Conservation (phyloP, 2,888 invertebrate species). For the Elegia similella region DNA sequence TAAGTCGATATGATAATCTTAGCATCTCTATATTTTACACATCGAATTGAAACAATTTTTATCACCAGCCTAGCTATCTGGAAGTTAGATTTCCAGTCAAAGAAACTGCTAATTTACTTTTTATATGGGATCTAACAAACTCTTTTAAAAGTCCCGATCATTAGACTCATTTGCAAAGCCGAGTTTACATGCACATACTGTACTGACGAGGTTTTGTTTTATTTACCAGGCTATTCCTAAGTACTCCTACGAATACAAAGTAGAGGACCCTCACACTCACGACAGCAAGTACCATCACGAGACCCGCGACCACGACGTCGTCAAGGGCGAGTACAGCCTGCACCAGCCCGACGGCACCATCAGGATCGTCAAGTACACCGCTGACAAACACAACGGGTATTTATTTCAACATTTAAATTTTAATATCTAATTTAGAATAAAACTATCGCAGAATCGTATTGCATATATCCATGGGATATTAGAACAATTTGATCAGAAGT, state of each 20-base stretch:
- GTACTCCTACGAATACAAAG: conserved; percentile 51
- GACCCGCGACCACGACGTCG: conserved; percentile 41
- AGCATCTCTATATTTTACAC: background rate
- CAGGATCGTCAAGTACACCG: conserved; percentile 41
- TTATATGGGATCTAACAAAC: no score
- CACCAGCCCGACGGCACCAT: conserved; percentile 41
- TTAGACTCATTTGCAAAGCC: no score
- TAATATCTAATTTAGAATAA: background rate
- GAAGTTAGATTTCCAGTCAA: no score
- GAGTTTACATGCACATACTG: background rate
- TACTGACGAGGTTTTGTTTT: background rate
- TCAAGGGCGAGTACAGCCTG: conserved; percentile 41
- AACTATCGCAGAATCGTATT: no score
- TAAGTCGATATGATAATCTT: conserved; percentile 7
- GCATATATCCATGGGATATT: no score
- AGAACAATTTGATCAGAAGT: no score
- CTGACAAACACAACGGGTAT: conserved; percentile 49
- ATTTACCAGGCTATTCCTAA: conserved; percentile 45
- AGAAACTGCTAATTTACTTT: no score
- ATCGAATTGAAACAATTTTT: no score
- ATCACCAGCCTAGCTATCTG: no score
- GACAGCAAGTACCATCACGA: conserved; percentile 46
- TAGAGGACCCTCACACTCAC: conserved; percentile 44
- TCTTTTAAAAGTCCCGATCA: no score
- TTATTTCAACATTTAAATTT: background rate